Conservation (phyloP, 2,113 vertebrate genomes). For the Sarotherodon lohbergeri region DNA sequence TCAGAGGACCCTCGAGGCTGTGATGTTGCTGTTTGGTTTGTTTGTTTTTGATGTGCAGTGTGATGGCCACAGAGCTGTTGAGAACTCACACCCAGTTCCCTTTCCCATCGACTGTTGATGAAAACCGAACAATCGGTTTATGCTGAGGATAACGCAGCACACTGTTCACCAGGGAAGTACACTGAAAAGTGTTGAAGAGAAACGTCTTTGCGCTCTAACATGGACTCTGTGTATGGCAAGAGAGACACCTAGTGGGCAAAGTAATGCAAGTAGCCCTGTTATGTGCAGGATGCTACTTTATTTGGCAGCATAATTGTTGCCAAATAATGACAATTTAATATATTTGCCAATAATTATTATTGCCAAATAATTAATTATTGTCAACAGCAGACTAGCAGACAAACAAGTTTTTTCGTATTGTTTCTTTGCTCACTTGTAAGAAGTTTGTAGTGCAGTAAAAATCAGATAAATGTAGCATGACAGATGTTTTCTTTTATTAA, state of each 20-base stretch:
- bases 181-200: not conserved
- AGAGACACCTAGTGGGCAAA: conserved; percentile 42
- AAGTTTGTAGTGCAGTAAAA: not conserved
- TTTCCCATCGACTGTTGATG: not conserved
- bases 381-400: not conserved
- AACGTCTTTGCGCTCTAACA: not conserved
- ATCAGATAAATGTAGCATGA: not conserved
- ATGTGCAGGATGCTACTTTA: not conserved
- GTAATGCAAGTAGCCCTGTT: not conserved
- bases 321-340: not conserved
- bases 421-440: not conserved
- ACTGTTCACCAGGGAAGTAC: not conserved
- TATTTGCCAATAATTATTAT: not conserved
- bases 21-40: not conserved
- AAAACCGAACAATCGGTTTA: not conserved
- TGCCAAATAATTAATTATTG: not conserved
- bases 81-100: not conserved
- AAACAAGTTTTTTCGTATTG: not conserved
- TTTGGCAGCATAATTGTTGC: not conserved
- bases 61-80: not conserved
- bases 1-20: not conserved
- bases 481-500: not conserved
- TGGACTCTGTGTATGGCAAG: not conserved
- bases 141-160: not conserved
- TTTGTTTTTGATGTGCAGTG: not conserved